A percentile compares a stretch with the other conserved stretches of the same genome.
phyloP scores from a whole-genome alignment of 2,888 invertebrate genomes.

The Tipula unca region DNA sequence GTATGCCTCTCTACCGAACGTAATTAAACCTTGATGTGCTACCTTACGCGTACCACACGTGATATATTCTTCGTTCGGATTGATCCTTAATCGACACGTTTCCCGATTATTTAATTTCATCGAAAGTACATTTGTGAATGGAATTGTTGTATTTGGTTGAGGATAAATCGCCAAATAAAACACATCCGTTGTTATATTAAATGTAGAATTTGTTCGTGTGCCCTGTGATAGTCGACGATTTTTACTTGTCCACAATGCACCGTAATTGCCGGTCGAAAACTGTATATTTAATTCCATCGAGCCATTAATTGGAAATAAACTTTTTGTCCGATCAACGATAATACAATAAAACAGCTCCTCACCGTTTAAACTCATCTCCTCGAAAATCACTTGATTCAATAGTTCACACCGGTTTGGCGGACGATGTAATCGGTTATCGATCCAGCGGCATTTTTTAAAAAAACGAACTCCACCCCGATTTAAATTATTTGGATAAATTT shows the following conservation, averaged over 20 bases:
- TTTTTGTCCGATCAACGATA: neutral
- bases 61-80: neutral
- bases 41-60: neutral
- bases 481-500: neutral
- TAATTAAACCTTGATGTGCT: conserved; percentile 31
- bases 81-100: neutral
- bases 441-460: neutral
- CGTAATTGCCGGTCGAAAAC: neutral
- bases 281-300: neutral
- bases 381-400: neutral
- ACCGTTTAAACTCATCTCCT: neutral
- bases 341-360: neutral
- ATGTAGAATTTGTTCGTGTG: neutral
- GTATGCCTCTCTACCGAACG: conserved; percentile 35
- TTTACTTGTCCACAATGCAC: neutral
- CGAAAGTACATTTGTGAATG: neutral
- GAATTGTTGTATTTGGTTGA: neutral
- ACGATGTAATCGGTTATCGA: neutral
- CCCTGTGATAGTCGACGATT: neutral
- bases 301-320: neutral
- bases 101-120: neutral
- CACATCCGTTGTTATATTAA: neutral
- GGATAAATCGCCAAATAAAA: neutral
- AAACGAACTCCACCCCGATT: neutral
- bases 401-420: neutral